A percentile compares a stretch with the other conserved stretches of the same genome.
phyloP scores from a whole-genome alignment of 2,888 invertebrate species.

The Micoletzkya japonica region DNA sequence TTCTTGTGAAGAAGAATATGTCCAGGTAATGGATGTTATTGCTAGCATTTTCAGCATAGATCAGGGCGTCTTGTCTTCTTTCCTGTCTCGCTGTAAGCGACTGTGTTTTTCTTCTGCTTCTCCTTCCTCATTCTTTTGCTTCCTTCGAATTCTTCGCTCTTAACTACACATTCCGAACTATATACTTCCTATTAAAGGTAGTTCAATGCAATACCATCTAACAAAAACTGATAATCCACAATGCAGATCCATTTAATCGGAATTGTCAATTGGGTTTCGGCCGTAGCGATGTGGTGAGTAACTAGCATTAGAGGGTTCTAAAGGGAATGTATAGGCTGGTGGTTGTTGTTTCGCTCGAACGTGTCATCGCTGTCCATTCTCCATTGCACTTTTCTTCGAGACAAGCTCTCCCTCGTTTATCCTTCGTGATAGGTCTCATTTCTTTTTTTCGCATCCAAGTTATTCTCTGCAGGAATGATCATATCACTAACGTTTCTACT shows the following conservation, averaged over 20 bases:
- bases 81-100: slow-evolving; percentile 10
- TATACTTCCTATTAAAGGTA: slow-evolving; percentile 6
- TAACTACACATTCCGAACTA: background rate
- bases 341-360: background rate
- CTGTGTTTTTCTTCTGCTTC: slow-evolving; percentile 5
- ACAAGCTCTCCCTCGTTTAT: too few relatives aligned
- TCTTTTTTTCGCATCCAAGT: background rate
- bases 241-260: slow-evolving; percentile 5
- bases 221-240: background rate
- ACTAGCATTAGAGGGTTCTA: background rate
- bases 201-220: background rate
- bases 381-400: slow-evolving; percentile 1
- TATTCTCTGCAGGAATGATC: background rate
- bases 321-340: background rate
- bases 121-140: slow-evolving; percentile 9
- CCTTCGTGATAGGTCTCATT: background rate
- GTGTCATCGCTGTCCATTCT: slow-evolving; percentile 1
- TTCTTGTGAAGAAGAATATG: background rate
- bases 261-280: slow-evolving; percentile 23
- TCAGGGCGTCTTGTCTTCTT: slow-evolving; percentile 14
- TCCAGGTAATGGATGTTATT: background rate
- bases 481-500: background rate
- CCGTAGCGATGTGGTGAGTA: slow-evolving; percentile 11
- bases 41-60: background rate
- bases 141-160: background rate